phyloP scores from a whole-genome alignment of 1,140 invertebrate genomes.

The Eumeta japonica region DNA sequence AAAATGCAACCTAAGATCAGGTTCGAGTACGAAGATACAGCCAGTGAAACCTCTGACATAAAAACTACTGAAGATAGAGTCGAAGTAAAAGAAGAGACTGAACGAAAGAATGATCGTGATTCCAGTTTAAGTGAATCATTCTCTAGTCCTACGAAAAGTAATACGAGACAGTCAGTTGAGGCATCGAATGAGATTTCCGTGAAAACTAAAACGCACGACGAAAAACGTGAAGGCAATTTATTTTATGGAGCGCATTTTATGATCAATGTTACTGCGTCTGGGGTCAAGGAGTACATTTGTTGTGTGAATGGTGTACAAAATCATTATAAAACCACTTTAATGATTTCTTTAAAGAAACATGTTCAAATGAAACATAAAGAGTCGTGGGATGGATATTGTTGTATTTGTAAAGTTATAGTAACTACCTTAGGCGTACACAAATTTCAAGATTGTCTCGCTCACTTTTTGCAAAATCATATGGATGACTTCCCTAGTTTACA shows the following conservation, averaged over 20 bases:
- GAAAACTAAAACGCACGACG: no score
- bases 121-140: no score
- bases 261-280: no score
- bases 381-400: slow-evolving; percentile 48
- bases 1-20: slow-evolving; percentile 32
- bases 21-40: slow-evolving; percentile 33
- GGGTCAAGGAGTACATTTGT: slow-evolving; percentile 41
- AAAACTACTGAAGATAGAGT: no score
- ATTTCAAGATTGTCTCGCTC: slow-evolving; percentile 41
- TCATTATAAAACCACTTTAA: slow-evolving; percentile 34
- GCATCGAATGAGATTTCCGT: no score
- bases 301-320: slow-evolving; percentile 35
- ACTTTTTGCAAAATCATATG: slow-evolving; percentile 40
- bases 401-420: slow-evolving; percentile 44
- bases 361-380: slow-evolving; percentile 39
- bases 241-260: no score
- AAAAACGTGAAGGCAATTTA: no score
- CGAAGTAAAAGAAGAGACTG: slow-evolving; percentile 16
- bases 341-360: slow-evolving; percentile 48
- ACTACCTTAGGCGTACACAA: slow-evolving; percentile 30
- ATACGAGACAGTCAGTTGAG: no score
- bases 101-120: slow-evolving; percentile 13
- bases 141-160: no score
- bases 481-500: slow-evolving; percentile 42
- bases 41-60: slow-evolving; percentile 12